Evolutionary conservation across 2,888 invertebrate species (phyloP).

Genomic region (Epinotia bilunana): DNA sequence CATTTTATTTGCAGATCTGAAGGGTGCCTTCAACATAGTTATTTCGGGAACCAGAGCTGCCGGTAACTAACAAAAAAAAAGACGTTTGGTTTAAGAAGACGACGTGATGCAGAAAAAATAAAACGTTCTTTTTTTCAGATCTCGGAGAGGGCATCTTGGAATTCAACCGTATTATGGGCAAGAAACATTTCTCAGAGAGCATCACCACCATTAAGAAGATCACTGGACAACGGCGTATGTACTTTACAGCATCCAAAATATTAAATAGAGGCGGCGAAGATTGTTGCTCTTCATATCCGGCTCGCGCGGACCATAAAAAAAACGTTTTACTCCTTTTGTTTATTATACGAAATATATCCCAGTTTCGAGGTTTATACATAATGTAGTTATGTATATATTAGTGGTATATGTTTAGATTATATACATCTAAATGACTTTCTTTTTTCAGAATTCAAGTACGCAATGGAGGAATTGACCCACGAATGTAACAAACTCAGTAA

Average conservation of each 20-base stretch:
- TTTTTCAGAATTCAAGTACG: slow-evolving; percentile 68
- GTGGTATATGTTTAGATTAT: too few species aligned
- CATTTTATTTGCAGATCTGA: slow-evolving; percentile 61
- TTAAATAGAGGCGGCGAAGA: too few species aligned
- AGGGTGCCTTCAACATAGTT: slow-evolving; percentile 56
- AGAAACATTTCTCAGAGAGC: slow-evolving; percentile 53
- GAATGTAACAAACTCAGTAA: slow-evolving; percentile 62
- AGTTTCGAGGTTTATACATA: too few species aligned
- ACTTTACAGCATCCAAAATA: not conserved
- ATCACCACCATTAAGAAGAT: slow-evolving; percentile 55
- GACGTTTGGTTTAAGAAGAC: too few species aligned
- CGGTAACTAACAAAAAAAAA: slow-evolving; percentile 53
- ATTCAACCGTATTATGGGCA: slow-evolving; percentile 53
- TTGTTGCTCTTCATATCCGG: too few species aligned
- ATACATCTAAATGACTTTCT: not conserved
- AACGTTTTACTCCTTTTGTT: too few species aligned
- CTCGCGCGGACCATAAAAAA: too few species aligned
- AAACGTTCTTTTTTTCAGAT: slow-evolving; percentile 53
- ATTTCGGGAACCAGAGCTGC: slow-evolving; percentile 57
- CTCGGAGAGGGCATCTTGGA: slow-evolving; percentile 58
- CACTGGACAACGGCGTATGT: slow-evolving; percentile 64
- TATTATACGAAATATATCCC: too few species aligned
- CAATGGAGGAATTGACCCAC: slow-evolving; percentile 64
- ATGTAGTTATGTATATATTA: too few species aligned
- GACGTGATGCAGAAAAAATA: slow-evolving; percentile 8